Conservation (phyloP, 2,113 vertebrate genomes). For the Nibea coibor region DNA sequence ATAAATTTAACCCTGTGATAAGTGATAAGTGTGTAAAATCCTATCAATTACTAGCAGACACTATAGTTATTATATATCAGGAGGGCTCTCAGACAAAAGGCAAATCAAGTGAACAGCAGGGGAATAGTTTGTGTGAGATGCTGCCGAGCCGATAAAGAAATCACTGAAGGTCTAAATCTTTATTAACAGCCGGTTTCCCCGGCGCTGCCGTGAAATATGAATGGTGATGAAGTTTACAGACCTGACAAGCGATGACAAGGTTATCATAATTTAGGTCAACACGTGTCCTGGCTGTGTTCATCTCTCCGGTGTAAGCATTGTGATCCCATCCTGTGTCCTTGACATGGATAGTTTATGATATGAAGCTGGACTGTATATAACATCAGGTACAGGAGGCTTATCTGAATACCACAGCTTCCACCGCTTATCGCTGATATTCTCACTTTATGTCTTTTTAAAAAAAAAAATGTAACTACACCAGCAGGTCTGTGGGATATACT, state of each 20-base stretch:
- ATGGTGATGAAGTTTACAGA: conserved; percentile 57
- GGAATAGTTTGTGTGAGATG: conserved; percentile 42
- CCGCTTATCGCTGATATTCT: conserved; percentile 42
- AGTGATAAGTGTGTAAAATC: conserved; percentile 37
- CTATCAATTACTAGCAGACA: conserved; percentile 38
- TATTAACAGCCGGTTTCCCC: conserved; percentile 41
- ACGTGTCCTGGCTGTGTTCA: conserved; percentile 6
- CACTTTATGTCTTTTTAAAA: conserved; percentile 11
- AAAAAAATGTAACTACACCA: background rate
- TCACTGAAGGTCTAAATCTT: conserved; percentile 46
- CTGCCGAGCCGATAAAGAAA: conserved; percentile 38
- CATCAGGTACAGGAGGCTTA: conserved; percentile 41
- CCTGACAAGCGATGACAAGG: conserved; percentile 63
- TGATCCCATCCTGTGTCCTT: conserved; percentile 47
- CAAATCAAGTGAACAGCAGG: conserved; percentile 34
- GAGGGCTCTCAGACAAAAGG: conserved; percentile 41
- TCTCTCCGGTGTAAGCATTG: conserved; percentile 26
- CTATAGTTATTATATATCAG: conserved; percentile 44
- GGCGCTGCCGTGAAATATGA: conserved; percentile 26
- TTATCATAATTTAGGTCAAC: conserved; percentile 50
- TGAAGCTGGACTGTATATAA: conserved; percentile 14
- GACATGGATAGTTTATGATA: conserved; percentile 40
- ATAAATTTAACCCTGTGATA: conserved; percentile 36
- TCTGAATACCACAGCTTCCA: conserved; percentile 56
- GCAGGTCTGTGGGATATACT: conserved; percentile 21